Evolutionary conservation across 92 coral and sea anemone species (phyloP).

Genomic region (Parazoanthus darwini): DNA sequence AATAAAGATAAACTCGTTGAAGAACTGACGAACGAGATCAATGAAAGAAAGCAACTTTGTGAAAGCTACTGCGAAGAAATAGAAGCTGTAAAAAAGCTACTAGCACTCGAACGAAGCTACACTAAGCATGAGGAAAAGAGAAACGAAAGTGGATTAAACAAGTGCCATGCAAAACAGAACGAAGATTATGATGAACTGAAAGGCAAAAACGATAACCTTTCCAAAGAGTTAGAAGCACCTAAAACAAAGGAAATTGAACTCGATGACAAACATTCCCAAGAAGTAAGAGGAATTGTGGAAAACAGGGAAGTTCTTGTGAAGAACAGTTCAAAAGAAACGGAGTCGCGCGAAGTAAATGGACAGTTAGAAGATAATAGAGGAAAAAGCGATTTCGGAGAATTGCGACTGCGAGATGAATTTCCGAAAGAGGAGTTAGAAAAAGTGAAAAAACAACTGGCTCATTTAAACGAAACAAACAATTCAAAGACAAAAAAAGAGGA

Average conservation of each 20-base stretch:
- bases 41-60: slow-evolving; percentile 49
- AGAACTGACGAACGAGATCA: slow-evolving; percentile 47
- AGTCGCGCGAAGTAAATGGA: slow-evolving; percentile 19
- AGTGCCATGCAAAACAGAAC: slow-evolving; percentile 23
- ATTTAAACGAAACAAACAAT: background rate
- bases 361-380: slow-evolving; percentile 51
- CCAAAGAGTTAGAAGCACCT: slow-evolving; percentile 54
- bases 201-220: slow-evolving; percentile 49
- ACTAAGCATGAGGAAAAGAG: slow-evolving; percentile 50
- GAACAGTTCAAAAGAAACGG: background rate
- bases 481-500: background rate
- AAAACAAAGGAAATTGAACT: slow-evolving; percentile 49
- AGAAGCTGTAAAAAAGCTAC: slow-evolving; percentile 67
- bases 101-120: slow-evolving; percentile 72
- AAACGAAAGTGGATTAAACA: slow-evolving; percentile 14
- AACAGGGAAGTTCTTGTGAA: slow-evolving; percentile 14
- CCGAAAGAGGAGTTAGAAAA: background rate
- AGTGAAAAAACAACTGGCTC: background rate
- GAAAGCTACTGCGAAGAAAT: slow-evolving; percentile 64
- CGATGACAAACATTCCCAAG: slow-evolving; percentile 39
- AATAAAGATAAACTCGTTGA: slow-evolving; percentile 40
- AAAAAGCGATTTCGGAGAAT: too few relatives aligned
- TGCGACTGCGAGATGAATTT: background rate
- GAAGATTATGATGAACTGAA: slow-evolving; percentile 44
- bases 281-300: slow-evolving; percentile 32